A percentile compares a stretch with the other conserved stretches of the same genome.
Conservation (phyloP, 2,113 vertebrate genomes). For the Pelobates fuscus region DNA sequence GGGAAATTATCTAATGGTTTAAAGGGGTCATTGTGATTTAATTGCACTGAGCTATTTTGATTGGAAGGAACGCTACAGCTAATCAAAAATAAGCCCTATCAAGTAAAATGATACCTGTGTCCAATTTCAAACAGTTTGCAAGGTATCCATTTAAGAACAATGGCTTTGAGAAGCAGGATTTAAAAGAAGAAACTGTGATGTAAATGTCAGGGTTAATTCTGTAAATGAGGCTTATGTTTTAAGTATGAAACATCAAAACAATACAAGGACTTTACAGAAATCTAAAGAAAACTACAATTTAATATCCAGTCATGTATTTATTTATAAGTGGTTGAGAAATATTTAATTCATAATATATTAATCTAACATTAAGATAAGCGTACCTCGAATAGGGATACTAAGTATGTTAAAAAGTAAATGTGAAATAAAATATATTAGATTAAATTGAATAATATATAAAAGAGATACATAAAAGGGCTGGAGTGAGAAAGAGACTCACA, state of each 20-base stretch:
- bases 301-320: too few relatives aligned
- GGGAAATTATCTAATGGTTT: constrained; percentile 46
- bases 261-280: too few relatives aligned
- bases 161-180: neutral
- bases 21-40: constrained; percentile 40
- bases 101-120: constrained; percentile 42
- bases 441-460: too few relatives aligned
- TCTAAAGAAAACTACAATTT: too few relatives aligned
- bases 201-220: constrained; percentile 8
- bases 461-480: too few relatives aligned
- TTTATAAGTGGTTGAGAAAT: too few relatives aligned
- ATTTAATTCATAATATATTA: too few relatives aligned
- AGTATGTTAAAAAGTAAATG: too few relatives aligned
- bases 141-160: constrained; percentile 2
- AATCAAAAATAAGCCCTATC: constrained; percentile 45
- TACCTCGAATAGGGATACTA: too few relatives aligned
- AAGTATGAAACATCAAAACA: neutral
- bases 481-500: too few relatives aligned
- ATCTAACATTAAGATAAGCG: too few relatives aligned
- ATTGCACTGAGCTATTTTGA: constrained; percentile 39
- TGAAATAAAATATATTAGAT: too few relatives aligned
- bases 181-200: constrained; percentile 12
- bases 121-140: constrained; percentile 34
- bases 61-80: constrained; percentile 38
- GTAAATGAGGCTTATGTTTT: constrained; percentile 5